Percentiles rank a stretch among this genome's conserved stretches.
Evolutionary conservation across 2,797 vertebrate species (phyloP).

Genomic region (Columba guinea): DNA sequence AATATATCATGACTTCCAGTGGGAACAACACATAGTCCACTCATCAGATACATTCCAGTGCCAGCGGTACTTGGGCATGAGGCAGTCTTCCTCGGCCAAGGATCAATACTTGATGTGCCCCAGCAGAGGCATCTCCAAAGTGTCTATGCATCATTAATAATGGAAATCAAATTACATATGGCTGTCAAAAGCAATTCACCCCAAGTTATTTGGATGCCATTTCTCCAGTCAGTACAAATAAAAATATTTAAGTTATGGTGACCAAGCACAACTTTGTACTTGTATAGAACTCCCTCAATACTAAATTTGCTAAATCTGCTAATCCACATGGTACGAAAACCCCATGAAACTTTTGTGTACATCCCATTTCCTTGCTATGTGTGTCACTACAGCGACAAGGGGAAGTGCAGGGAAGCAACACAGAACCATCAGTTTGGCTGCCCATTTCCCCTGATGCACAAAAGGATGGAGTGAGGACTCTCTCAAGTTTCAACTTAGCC

Average conservation of each 20-base stretch:
- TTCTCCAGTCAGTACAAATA: conserved; percentile 27
- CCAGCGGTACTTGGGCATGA: background rate
- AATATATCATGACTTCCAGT: background rate
- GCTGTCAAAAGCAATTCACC: conserved; percentile 54
- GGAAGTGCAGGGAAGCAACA: background rate
- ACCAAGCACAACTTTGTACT: conserved; percentile 1
- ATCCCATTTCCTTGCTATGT: background rate
- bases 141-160: conserved; percentile 18
- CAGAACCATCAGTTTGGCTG: background rate
- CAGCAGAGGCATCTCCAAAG: background rate
- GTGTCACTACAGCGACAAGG: accelerated
- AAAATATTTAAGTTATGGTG: background rate
- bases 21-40: background rate
- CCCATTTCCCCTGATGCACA: background rate
- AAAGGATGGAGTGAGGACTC: background rate
- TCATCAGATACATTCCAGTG: background rate
- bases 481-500: background rate
- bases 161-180: background rate
- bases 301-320: conserved; percentile 3
- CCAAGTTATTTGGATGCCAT: conserved; percentile 4
- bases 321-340: background rate
- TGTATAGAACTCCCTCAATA: background rate
- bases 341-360: background rate
- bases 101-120: background rate
- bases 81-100: background rate